phyloP scores from a whole-genome alignment of 64 coral and sea anemone genomes.

The Montipora sp. region DNA sequence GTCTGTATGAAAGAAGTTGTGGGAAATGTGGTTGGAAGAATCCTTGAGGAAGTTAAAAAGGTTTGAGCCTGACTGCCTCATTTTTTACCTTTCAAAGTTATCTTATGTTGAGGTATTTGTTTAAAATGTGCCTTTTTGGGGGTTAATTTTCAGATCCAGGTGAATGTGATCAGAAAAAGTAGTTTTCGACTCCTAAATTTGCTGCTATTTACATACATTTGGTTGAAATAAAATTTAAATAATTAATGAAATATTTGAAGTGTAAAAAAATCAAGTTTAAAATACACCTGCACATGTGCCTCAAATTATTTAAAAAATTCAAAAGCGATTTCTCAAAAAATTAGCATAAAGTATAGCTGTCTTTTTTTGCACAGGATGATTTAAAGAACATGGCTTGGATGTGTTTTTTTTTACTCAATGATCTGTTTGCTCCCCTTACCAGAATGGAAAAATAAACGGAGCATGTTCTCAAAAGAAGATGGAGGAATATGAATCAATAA shows the following conservation, averaged over 20 bases:
- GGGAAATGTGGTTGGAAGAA: conserved; percentile 15
- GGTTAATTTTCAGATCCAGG: background rate
- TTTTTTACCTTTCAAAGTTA: too few relatives aligned
- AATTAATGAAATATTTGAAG: background rate
- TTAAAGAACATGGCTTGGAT: background rate
- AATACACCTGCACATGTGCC: background rate
- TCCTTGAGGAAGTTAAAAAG: conserved; percentile 13
- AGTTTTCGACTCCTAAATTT: background rate
- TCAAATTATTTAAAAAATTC: background rate
- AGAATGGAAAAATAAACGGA: conserved; percentile 12
- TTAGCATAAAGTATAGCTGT: background rate
- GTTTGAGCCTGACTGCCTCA: background rate
- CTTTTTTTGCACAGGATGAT: background rate
- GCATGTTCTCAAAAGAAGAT: conserved; percentile 55
- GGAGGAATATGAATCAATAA: conserved; percentile 63
- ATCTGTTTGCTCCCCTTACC: background rate
- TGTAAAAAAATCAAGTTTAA: background rate
- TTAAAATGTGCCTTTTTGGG: background rate
- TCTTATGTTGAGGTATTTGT: background rate
- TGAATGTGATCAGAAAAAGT: background rate
- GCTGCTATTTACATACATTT: background rate
- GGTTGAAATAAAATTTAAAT: background rate
- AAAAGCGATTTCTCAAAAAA: background rate
- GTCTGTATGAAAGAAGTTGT: background rate
- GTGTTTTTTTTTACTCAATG: background rate